Percentiles rank a stretch among this genome's conserved stretches.
These are phyloP conservation scores for Cyanoramphus novaezelandiae DNA, from an alignment of 2,113 vertebrate species.

Conservation along the genomic window DNA sequence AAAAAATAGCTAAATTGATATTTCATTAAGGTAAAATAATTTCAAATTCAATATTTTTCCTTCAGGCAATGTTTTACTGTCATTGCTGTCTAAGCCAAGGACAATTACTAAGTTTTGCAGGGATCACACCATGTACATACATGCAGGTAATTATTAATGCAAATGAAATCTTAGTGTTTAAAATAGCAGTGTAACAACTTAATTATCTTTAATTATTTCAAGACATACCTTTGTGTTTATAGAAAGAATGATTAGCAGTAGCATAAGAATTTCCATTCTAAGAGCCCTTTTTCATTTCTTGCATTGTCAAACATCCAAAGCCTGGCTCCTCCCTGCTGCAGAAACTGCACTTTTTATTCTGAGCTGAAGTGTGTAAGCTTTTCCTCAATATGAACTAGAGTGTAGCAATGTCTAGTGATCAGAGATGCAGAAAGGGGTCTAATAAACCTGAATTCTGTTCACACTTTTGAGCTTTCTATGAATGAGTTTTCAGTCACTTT, in stretches of 20 bases:
- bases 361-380: not conserved
- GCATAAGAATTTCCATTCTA: not conserved
- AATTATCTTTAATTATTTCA: conserved; percentile 9
- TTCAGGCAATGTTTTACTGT: not conserved
- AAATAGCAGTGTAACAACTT: not conserved
- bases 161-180: conserved; percentile 15
- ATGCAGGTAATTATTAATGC: conserved; percentile 14
- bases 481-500: not conserved
- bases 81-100: not conserved
- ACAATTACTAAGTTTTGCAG: not conserved
- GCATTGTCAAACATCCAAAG: not conserved
- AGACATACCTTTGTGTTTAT: not conserved
- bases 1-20: not conserved
- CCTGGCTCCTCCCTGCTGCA: not conserved
- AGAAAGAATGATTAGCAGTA: not conserved
- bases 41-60: not conserved
- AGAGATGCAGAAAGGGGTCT: not conserved
- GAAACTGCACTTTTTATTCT: not conserved
- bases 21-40: not conserved
- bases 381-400: not conserved
- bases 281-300: not conserved
- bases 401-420: not conserved
- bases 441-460: not conserved
- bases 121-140: not conserved
- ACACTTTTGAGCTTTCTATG: not conserved